Base-by-base conservation (phyloP, 1,140 invertebrate genomes). In the Sitophilus oryzae region DNA sequence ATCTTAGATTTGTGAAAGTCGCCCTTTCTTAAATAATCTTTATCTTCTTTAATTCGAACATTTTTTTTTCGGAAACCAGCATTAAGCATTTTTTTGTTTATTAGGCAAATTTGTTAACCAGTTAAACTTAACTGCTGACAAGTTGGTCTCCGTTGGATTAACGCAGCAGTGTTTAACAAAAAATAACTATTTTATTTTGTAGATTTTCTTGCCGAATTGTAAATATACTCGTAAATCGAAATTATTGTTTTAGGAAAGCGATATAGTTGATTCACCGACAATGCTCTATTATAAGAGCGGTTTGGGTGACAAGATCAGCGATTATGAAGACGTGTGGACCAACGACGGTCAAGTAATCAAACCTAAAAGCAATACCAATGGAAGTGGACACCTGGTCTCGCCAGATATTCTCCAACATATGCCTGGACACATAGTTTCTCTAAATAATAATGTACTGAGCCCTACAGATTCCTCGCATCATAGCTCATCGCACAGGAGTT, bases 321-420 rank as follows among this genome's bases (percentile, higher is more conserved):
- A 96, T 73, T 96, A 96, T 70, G 92, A 96, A 74, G 93, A 96
- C 69, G 85, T 96, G 56, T 96, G 92, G 92, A 83, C 82, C 30
- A 83, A 81, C 38, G 82, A 89, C 73, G 67, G 79, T 67, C 20
- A 63, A 76, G 80, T 51, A 23, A 54, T 55, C 4, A 67, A 60
- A 59, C 49, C 54, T 4, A 63, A 59, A 53, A 48, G 36, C 23
- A 59, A 58, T 35, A 22, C 48, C 46, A 55, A 47, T 20, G 36
- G 53, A n/a, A 59, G 38, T 30, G 25, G 38, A 8, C 60, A 58
- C 38, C 62, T 66, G 30, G 58, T 62, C 5, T 71, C 69, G 4
- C 69, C 69, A 15, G 69, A 71, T 61, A 43, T 71, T 4, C 51
- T 71, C 11, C 69, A 69, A 49, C 67, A 71, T 41, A 57, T 46